Evolutionary conservation across 2,113 vertebrate species (phyloP).

Genomic region (Triplophysa rosa): DNA sequence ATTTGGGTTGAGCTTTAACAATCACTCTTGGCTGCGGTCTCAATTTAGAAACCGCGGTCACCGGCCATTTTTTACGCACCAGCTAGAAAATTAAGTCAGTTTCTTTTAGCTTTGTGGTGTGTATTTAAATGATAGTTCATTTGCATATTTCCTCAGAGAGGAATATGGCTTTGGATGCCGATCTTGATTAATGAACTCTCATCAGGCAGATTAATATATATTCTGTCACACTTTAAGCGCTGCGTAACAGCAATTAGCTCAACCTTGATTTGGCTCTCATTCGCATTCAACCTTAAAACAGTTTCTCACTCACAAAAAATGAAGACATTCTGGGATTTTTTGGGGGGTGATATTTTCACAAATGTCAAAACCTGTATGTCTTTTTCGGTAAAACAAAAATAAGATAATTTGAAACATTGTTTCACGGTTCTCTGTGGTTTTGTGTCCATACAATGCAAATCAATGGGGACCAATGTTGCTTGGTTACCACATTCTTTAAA

Average conservation of each 20-base stretch:
- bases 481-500: too few species aligned
- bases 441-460: too few species aligned
- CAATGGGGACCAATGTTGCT: too few species aligned
- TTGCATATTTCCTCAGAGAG: conserved; percentile 28
- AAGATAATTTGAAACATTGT: too few species aligned
- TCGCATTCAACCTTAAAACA: neutral
- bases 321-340: conserved; percentile 3
- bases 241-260: conserved; percentile 23
- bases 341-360: conserved; percentile 1
- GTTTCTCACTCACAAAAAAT: neutral
- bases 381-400: too few species aligned
- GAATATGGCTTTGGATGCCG: conserved; percentile 33
- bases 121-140: conserved; percentile 26
- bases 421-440: too few species aligned
- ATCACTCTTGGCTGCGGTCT: neutral
- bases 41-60: neutral
- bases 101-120: conserved; percentile 33
- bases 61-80: conserved; percentile 17
- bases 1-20: conserved; percentile 9
- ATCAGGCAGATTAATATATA: conserved; percentile 37
- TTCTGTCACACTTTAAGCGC: conserved; percentile 38
- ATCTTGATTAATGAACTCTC: conserved; percentile 41
- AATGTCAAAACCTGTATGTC: neutral
- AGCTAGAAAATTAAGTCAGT: conserved; percentile 3
- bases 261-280: conserved; percentile 20